Evolutionary conservation across 1,140 invertebrate genomes (phyloP).

Genomic region (Tachypleus tridentatus): DNA sequence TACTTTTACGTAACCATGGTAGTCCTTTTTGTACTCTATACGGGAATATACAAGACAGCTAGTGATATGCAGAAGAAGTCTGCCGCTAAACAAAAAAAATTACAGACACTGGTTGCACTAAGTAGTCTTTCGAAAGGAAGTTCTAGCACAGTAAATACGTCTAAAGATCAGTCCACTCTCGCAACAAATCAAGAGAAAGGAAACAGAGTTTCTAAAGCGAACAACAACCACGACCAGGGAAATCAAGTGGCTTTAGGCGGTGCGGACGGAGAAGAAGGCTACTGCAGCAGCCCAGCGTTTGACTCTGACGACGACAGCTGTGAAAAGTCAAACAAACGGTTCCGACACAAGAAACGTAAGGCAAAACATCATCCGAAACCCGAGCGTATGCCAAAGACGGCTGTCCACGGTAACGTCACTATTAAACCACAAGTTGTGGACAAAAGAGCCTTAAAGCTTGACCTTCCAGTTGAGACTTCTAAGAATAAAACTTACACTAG

Average conservation of each 20-base stretch:
- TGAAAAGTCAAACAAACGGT: constrained; percentile 29
- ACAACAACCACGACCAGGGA: neutral
- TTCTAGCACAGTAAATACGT: neutral
- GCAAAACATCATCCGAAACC: constrained; percentile 12
- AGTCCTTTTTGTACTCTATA: constrained; percentile 87
- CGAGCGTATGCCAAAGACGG: constrained; percentile 13
- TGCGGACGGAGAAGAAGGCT: constrained; percentile 27
- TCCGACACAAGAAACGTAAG: constrained; percentile 7
- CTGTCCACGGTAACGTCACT: constrained; percentile 8
- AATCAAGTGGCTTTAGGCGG: neutral
- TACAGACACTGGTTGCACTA: constrained; percentile 83
- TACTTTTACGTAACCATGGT: constrained; percentile 96
- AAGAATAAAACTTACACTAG: too few species aligned
- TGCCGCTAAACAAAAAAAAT: constrained; percentile 82
- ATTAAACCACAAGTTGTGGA: constrained; percentile 23
- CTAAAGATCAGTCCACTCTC: neutral
- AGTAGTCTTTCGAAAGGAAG: constrained; percentile 55
- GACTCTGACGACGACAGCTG: constrained; percentile 72
- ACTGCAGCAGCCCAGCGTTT: constrained; percentile 82
- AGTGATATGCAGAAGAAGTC: constrained; percentile 97
- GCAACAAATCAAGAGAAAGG: constrained; percentile 1
- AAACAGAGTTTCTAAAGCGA: too few species aligned
- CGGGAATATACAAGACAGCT: constrained; percentile 95
- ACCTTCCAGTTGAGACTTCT: too few species aligned
- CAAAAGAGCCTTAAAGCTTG: neutral